Evolutionary conservation across 2,113 vertebrate genomes (phyloP).

Genomic region (Ardeotis arabs): DNA sequence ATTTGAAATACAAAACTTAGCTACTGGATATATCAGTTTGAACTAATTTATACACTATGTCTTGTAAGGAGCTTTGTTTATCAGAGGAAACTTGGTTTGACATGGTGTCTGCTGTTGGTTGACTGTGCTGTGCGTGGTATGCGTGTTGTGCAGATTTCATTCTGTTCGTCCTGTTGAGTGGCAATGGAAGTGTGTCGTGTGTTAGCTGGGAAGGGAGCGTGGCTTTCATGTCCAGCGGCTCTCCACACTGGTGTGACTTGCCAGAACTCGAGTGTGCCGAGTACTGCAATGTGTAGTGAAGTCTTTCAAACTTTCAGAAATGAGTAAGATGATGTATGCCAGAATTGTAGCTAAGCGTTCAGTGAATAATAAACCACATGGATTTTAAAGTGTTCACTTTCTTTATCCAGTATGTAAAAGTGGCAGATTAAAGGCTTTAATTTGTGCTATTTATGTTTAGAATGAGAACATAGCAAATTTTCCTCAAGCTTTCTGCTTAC

Average conservation of each 20-base stretch:
- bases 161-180: background rate
- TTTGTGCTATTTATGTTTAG: background rate
- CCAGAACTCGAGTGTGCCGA: background rate
- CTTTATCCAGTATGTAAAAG: background rate
- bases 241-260: background rate
- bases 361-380: background rate
- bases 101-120: background rate
- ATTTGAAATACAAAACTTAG: background rate
- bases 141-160: background rate
- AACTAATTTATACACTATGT: background rate
- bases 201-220: background rate
- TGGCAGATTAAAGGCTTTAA: background rate
- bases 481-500: background rate
- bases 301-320: background rate
- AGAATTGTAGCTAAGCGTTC: background rate
- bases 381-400: background rate
- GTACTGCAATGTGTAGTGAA: background rate
- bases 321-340: rapidly evolving
- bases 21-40: background rate
- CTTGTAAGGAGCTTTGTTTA: background rate
- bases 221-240: background rate
- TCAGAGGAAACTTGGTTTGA: background rate
- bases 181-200: background rate
- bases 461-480: background rate
- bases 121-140: background rate